phyloP scores from a whole-genome alignment of 2,797 vertebrate genomes.

The Hephaestus fuliginosus region DNA sequence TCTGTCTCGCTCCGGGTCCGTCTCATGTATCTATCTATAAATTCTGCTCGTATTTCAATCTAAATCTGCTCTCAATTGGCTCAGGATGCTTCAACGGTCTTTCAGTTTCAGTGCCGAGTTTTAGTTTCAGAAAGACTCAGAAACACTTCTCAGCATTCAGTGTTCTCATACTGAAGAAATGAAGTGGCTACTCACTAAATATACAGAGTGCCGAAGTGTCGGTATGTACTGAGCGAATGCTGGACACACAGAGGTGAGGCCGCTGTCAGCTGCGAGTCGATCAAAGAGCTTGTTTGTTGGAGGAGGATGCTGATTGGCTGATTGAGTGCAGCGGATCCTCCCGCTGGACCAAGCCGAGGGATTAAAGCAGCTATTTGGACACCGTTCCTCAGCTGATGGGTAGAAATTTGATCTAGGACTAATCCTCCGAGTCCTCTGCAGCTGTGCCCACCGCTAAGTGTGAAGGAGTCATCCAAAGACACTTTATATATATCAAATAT shows the following conservation, averaged over 20 bases:
- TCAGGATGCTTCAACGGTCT: conserved; percentile 10
- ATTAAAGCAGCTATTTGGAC: conserved; percentile 83
- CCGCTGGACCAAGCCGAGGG: conserved; percentile 63
- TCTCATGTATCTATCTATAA: neutral
- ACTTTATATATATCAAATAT: conserved; percentile 64
- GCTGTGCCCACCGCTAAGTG: conserved; percentile 79
- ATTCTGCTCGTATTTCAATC: conserved; percentile 12
- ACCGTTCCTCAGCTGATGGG: conserved; percentile 81
- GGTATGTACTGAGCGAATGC: conserved; percentile 53
- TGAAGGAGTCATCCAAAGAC: conserved; percentile 78
- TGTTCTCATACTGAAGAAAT: conserved; percentile 49
- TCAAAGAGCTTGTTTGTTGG: conserved; percentile 64
- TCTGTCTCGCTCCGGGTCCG: neutral
- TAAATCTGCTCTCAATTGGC: conserved; percentile 36
- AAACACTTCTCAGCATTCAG: conserved; percentile 42
- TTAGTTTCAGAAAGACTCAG: conserved; percentile 55
- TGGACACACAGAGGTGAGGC: conserved; percentile 64
- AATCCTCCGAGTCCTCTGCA: conserved; percentile 84
- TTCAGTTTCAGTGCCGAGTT: conserved; percentile 24
- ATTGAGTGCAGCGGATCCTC: conserved; percentile 56
- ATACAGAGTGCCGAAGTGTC: conserved; percentile 68
- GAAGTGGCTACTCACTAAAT: conserved; percentile 68
- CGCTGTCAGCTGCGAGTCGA: conserved; percentile 61
- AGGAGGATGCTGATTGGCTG: conserved; percentile 63
- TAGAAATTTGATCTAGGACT: conserved; percentile 83